Conservation (phyloP, 1,140 invertebrate species). For the Drosophila nikananu region DNA sequence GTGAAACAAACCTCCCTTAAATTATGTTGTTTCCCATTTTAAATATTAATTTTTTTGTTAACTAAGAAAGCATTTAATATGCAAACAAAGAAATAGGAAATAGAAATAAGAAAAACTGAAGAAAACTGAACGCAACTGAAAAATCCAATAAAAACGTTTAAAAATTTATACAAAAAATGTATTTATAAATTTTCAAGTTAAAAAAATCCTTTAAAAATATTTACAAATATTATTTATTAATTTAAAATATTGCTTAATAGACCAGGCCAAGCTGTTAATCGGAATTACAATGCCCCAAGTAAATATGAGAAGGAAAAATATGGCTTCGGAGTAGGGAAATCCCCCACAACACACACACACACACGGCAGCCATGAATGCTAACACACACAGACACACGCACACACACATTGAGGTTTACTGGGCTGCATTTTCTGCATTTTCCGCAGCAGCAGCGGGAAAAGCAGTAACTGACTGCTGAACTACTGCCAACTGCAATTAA, state of each 20-base stretch:
- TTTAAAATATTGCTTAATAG: not conserved
- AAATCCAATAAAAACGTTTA: too few relatives aligned
- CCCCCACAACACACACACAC: constrained; percentile 14
- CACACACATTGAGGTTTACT: constrained; percentile 54
- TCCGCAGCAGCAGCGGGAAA: constrained; percentile 35
- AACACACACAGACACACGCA: constrained; percentile 36
- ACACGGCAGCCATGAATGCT: constrained; percentile 57
- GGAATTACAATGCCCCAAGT: constrained; percentile 8
- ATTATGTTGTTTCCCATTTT: too few relatives aligned
- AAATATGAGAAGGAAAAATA: constrained; percentile 22
- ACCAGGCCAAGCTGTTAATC: not conserved
- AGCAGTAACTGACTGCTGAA: constrained; percentile 75
- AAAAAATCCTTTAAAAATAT: not conserved
- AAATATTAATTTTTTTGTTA: too few relatives aligned
- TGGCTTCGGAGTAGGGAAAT: constrained; percentile 5
- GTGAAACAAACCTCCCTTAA: too few relatives aligned
- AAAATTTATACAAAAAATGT: not conserved
- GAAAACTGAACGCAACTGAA: too few relatives aligned
- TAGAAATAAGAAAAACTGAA: too few relatives aligned
- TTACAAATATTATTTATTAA: not conserved
- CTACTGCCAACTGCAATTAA: constrained; percentile 85
- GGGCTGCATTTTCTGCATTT: constrained; percentile 54
- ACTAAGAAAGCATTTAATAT: too few relatives aligned
- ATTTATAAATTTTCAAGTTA: not conserved
- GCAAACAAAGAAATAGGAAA: too few relatives aligned